These are phyloP conservation scores for Diarsia dahlii DNA, from an alignment of 2,888 invertebrate genomes.

Conservation along the genomic window DNA sequence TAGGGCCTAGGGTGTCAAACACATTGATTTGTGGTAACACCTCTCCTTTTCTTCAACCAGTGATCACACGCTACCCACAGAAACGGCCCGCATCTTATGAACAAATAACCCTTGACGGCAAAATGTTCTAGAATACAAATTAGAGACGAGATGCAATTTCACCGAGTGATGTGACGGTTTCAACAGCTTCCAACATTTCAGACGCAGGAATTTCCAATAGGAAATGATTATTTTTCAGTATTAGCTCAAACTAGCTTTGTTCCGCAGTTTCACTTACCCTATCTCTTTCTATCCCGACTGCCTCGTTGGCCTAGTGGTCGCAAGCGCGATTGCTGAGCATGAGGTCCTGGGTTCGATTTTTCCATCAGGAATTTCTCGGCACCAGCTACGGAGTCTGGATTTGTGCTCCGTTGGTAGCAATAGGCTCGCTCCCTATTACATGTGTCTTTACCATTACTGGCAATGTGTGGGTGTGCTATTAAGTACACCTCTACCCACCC, in stretches of 20 bases:
- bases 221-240: constrained; percentile 77
- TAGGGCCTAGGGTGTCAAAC: constrained; percentile 32
- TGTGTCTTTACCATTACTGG: no score
- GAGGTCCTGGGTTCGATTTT: no score
- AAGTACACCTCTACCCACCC: no score
- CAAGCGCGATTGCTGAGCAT: no score
- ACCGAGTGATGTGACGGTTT: constrained; percentile 83
- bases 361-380: no score
- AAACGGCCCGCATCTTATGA: constrained; percentile 68
- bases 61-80: constrained; percentile 38
- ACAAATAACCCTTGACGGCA: constrained; percentile 81
- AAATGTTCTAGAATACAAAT: constrained; percentile 84
- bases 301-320: no score
- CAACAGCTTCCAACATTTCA: constrained; percentile 76
- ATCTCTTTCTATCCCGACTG: background rate
- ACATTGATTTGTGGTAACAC: constrained; percentile 48
- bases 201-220: constrained; percentile 83
- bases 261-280: background rate
- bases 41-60: constrained; percentile 38
- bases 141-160: constrained; percentile 83
- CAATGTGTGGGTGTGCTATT: no score
- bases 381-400: no score
- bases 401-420: no score
- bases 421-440: no score
- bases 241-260: constrained; percentile 52